Conservation (phyloP, 2,888 invertebrate species). For the Amblyteles armatorius region DNA sequence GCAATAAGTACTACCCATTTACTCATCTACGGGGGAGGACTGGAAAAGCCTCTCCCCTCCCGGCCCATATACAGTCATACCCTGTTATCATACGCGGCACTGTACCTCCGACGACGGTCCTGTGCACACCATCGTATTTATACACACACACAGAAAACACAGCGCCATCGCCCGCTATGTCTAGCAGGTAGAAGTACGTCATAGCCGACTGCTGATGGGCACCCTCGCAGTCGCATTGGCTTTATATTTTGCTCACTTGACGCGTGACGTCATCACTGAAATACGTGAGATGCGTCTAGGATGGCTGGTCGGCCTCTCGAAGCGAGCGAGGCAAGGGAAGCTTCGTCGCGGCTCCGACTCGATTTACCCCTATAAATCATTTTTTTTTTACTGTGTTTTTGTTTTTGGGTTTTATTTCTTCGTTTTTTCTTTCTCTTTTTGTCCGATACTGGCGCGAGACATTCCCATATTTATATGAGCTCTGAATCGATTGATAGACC, state of each 20-base stretch:
- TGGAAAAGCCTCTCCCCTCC: conserved; percentile 7
- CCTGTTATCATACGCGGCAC: conserved; percentile 26
- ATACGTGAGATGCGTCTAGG: conserved; percentile 81
- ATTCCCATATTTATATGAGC: background rate
- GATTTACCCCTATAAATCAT: background rate
- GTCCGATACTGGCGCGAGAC: background rate
- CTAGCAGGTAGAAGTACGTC: conserved; percentile 25
- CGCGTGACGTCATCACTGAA: conserved; percentile 84
- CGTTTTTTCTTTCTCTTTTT: background rate
- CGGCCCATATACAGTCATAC: background rate
- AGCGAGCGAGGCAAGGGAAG: conserved; percentile 46
- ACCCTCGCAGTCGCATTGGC: conserved; percentile 69
- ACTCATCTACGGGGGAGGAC: conserved; percentile 17
- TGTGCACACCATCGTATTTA: background rate
- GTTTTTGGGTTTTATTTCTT: no score
- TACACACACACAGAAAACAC: background rate
- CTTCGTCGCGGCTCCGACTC: background rate
- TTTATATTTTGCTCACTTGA: conserved; percentile 83
- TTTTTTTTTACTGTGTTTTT: conserved; percentile 1
- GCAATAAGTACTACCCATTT: conserved; percentile 39
- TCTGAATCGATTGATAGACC: background rate
- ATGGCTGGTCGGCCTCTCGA: conserved; percentile 44
- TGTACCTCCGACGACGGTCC: conserved; percentile 17
- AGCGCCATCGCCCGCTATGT: conserved; percentile 2
- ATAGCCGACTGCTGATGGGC: conserved; percentile 51